Evolutionary conservation across 1,140 invertebrate genomes (phyloP).

Genomic region (Yoshiicerus persimilis): DNA sequence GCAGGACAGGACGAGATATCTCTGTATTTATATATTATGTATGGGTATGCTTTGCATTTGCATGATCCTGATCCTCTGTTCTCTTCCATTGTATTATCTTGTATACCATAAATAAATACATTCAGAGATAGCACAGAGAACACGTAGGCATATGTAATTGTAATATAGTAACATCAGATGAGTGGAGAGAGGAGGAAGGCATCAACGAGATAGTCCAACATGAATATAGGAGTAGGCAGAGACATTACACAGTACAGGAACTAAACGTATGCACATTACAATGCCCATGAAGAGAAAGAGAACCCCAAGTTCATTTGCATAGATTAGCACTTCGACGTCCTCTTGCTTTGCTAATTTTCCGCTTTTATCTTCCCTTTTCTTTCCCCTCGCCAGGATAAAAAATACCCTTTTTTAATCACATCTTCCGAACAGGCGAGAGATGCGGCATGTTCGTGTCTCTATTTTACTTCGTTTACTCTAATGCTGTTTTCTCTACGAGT

Average conservation of each 20-base stretch:
- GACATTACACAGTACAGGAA: background rate
- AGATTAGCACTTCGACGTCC: slow-evolving; percentile 48
- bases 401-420: slow-evolving; percentile 36
- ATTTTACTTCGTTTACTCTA: slow-evolving; percentile 6
- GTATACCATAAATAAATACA: background rate
- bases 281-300: background rate
- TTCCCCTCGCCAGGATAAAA: slow-evolving; percentile 20
- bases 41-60: background rate
- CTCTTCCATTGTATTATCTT: background rate
- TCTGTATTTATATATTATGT: background rate
- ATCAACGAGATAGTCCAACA: background rate
- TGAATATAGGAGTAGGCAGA: background rate
- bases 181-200: background rate
- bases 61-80: background rate
- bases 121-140: background rate
- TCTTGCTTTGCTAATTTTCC: slow-evolving; percentile 49
- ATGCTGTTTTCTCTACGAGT: background rate
- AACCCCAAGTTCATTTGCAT: slow-evolving; percentile 46
- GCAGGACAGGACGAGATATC: background rate
- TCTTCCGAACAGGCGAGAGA: background rate
- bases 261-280: background rate
- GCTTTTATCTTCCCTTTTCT: slow-evolving; percentile 41
- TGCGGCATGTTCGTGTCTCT: background rate
- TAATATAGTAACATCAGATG: background rate
- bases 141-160: background rate